Base-by-base conservation (phyloP, 2,113 vertebrate genomes). In the Oxygymnocypris stewartii region DNA sequence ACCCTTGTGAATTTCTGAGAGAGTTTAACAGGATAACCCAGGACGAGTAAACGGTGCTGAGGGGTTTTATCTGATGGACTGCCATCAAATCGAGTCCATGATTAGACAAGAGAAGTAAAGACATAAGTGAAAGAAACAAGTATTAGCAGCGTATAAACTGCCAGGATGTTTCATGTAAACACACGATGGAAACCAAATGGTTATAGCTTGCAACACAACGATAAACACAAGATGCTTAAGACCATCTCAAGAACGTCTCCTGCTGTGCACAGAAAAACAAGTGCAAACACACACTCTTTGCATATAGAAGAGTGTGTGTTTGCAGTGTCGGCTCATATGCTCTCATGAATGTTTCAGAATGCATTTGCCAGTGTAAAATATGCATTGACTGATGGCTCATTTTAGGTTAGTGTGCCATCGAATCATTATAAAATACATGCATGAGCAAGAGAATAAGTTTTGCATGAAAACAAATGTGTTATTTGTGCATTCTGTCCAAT, bases 1-100 rank as follows among this genome's bases (percentile, higher is more conserved):
- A 85, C 67, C 85, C 85, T 90, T 88, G 69, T n/a, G 84, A 20
- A 59, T 59, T 59, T 59, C 7, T 59, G 51, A 74, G 67, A 25
- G 85, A 79, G 87, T 6, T 23, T 74, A 42, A 82, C 44, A 65
- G 84, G 44, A 83, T 44, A 59, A 75, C 79, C 51, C 20, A 49
- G 25, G 82, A 42, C 6, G 74, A 71, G 20, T 61, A 73, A 87
- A 59, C 77, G 28, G 69, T 40, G 20, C 14, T 25, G 14, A 78
- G 25, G 37, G 69, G 23, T 47, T 51, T 78, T 82, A 78, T 84
- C 20, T 75, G 44, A 86, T 3, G 25, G 6, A 67, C n/a, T 82
- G 57, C 75, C 82, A 85, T 14, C 25, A 11, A 40, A 28, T 42
- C 18, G 5, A 47, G 10, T 14, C n/a, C 23, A 13, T 42, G 20